These are phyloP conservation scores for Vanacampus margaritifer DNA, from an alignment of 2,113 vertebrate species.

Conservation along the genomic window DNA sequence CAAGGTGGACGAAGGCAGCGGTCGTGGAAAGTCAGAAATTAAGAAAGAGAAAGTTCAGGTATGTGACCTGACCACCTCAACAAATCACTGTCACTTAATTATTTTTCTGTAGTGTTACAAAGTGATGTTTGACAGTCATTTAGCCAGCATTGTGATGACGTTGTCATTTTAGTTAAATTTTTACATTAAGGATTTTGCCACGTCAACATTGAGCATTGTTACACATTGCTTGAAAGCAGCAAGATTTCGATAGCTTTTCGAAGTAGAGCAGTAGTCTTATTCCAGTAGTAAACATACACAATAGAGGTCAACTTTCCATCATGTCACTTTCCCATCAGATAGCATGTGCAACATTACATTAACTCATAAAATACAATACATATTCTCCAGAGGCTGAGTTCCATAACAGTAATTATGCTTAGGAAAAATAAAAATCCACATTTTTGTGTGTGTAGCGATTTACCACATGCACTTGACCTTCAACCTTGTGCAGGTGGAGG, in stretches of 20 bases:
- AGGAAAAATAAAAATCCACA: not conserved
- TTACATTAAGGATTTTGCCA: too few species aligned
- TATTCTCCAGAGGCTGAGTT: not conserved
- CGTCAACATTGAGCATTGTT: not conserved
- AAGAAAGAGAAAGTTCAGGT: constrained; percentile 62
- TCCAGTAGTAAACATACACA: not conserved
- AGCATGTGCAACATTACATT: not conserved
- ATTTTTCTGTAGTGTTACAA: not conserved
- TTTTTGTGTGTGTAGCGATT: not conserved
- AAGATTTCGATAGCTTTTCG: not conserved
- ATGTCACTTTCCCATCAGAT: not conserved
- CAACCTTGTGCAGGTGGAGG: not conserved
- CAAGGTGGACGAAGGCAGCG: constrained; percentile 22
- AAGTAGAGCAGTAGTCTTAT: constrained; percentile 16
- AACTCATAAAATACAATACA: not conserved
- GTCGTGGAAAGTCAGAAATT: constrained; percentile 7
- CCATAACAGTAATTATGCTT: not conserved
- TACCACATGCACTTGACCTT: not conserved
- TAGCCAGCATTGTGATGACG: too few species aligned
- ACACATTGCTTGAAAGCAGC: not conserved
- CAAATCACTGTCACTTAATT: not conserved
- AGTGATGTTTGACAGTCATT: not conserved
- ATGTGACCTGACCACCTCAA: not conserved
- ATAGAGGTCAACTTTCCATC: not conserved
- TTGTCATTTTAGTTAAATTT: too few species aligned